Base-by-base conservation (phyloP, 2,888 invertebrate genomes). In the Lepidochrysops patricia region DNA sequence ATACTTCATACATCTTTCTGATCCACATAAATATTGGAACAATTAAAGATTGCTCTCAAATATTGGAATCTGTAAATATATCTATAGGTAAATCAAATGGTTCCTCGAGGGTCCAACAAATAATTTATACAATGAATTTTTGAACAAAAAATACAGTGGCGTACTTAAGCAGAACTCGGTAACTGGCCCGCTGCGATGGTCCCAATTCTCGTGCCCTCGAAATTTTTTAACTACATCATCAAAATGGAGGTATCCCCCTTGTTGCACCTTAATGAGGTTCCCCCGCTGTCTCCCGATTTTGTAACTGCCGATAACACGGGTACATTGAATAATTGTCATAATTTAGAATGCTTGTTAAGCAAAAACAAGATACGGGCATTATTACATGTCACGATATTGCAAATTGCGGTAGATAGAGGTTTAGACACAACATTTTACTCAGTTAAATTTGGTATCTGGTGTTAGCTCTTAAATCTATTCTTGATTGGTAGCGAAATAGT, bases 311-410 rank as follows among this genome's bases (percentile, higher is more conserved):
- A 88, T 87, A 87, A 77, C 83, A 77, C 73, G 72, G 77, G 74
- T 73, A 79, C 86, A 86, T 87, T 84, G 87, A 88, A 85, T 88
- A 87, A 88, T 86, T 88, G 88, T 84, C 80, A 81, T 84, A 82
- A 86, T 87, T 86, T 82, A 81, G 78, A 69, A 75, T 73, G 80
- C 83, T 84, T 84, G 84, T 84, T 84, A 81, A 74, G 75, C 76
- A 79, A 80, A 81, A 83, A 84, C 82, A 82, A 77, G 83, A 79
- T 73, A 79, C 79, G 49, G 26, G 71, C 61, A 69, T 82, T 82
- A 84, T 82, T 82, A 78, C 76, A 79, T 80, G 78, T 79, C 74
- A 73, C 72, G 72, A 68, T 68, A 57, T 59, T 34, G 35, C 29
- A 57, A 34, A 58, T 52, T 29, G n/a, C n/a, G n/a, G n/a, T n/a